These are phyloP conservation scores for Odobenus rosmarus DNA, from an alignment of 2,113 vertebrate species.

Conservation along the genomic window DNA sequence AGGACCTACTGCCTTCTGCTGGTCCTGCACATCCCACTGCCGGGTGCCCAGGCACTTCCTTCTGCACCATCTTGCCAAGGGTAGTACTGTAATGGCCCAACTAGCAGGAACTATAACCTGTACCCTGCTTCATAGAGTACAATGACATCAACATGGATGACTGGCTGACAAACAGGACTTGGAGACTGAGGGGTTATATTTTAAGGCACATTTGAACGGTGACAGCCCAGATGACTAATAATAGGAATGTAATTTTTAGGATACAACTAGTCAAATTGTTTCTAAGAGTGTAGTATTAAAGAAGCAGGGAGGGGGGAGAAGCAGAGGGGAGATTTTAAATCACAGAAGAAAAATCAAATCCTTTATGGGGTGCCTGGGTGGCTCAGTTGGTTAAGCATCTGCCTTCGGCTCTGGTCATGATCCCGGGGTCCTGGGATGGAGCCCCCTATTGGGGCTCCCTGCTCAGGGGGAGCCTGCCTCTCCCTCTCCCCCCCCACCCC, in stretches of 20 bases:
- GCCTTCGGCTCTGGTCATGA: too few species aligned
- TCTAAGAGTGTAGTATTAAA: neutral
- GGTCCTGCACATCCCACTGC: neutral
- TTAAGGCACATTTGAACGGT: neutral
- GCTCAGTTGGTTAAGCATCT: too few species aligned
- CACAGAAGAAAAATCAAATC: neutral
- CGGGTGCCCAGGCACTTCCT: rapidly evolving
- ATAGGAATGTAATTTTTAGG: neutral
- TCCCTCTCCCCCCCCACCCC: too few species aligned
- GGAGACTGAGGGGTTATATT: neutral
- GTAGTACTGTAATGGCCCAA: neutral
- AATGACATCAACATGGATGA: neutral
- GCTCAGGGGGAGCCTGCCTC: too few species aligned
- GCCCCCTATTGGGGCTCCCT: too few species aligned
- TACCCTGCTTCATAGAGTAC: neutral
- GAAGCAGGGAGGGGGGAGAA: neutral
- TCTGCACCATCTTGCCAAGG: too few species aligned
- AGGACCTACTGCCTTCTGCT: rapidly evolving
- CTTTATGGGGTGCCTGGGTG: too few species aligned
- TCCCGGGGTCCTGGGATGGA: too few species aligned
- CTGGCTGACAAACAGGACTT: neutral
- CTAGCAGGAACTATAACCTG: neutral
- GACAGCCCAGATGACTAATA: neutral
- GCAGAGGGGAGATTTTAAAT: neutral
- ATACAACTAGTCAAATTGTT: neutral